Evolutionary conservation across 2,113 vertebrate genomes (phyloP).

Genomic region (Sylvietta virens): DNA sequence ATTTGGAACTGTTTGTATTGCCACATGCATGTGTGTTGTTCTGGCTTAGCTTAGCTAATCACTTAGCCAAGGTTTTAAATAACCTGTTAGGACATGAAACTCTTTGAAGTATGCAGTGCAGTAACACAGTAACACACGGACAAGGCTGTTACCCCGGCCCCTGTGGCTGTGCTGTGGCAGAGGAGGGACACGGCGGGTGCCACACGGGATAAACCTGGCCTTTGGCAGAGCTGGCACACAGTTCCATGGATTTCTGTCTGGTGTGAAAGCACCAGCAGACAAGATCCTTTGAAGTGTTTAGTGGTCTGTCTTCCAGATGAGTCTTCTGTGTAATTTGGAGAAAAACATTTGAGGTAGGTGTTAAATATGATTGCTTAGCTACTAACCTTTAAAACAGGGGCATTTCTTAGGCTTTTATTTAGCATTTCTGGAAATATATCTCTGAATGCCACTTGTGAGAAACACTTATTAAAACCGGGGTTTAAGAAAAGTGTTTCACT

Average conservation of each 20-base stretch:
- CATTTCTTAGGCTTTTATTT: background rate
- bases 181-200: fast-evolving
- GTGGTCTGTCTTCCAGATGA: conserved; percentile 19
- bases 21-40: background rate
- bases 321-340: background rate
- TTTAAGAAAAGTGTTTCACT: background rate
- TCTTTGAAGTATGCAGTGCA: background rate
- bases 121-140: background rate
- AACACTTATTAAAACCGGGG: background rate
- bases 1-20: background rate
- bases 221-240: background rate
- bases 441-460: background rate
- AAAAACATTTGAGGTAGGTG: background rate
- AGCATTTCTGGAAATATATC: background rate
- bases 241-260: background rate
- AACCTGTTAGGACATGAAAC: background rate
- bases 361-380: background rate
- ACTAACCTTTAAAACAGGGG: background rate
- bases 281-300: conserved; percentile 1
- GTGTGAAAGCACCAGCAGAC: background rate
- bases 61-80: background rate
- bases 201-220: background rate
- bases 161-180: background rate
- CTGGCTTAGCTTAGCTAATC: background rate
- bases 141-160: background rate